phyloP scores from a whole-genome alignment of 2,888 invertebrate species.

The Plagiodera versicolora region DNA sequence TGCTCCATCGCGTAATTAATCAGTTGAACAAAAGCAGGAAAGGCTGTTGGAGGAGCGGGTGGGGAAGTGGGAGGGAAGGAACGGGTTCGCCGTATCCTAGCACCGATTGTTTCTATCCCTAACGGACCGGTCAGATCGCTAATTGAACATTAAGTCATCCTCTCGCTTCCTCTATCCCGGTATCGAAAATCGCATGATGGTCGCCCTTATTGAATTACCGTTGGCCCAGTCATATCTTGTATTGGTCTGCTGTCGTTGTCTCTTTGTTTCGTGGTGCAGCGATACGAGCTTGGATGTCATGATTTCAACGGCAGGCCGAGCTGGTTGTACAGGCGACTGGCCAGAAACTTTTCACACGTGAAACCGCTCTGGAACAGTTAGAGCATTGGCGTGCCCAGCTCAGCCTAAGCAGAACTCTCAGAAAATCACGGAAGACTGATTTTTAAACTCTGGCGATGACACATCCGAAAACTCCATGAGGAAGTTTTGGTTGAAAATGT shows the following conservation, averaged over 20 bases:
- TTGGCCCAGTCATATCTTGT: slow-evolving; percentile 19
- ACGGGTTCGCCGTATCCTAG: too few species aligned
- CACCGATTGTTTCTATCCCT: neutral
- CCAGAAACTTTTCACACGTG: slow-evolving; percentile 43
- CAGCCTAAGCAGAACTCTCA: neutral
- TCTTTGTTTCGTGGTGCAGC: slow-evolving; percentile 22
- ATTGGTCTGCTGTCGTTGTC: slow-evolving; percentile 19
- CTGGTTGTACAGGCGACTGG: slow-evolving; percentile 38
- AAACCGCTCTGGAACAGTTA: slow-evolving; percentile 27
- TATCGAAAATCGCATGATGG: slow-evolving; percentile 29
- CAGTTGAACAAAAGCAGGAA: neutral
- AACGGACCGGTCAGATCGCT: slow-evolving; percentile 24
- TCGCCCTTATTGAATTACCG: slow-evolving; percentile 26
- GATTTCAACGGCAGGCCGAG: slow-evolving; percentile 27
- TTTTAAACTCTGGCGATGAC: too few species aligned
- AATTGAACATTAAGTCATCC: slow-evolving; percentile 26
- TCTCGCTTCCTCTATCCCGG: slow-evolving; percentile 5
- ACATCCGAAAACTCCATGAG: too few species aligned
- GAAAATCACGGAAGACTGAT: too few species aligned
- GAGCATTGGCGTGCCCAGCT: slow-evolving; percentile 17
- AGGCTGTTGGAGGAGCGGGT: too few species aligned
- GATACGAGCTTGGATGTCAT: slow-evolving; percentile 31
- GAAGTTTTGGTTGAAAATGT: too few species aligned
- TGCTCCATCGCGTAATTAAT: neutral
- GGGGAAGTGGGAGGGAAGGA: too few species aligned